A percentile compares a stretch with the other conserved stretches of the same genome.
Evolutionary conservation across 2,888 invertebrate species (phyloP).

Genomic region (Nomada goodeniana): DNA sequence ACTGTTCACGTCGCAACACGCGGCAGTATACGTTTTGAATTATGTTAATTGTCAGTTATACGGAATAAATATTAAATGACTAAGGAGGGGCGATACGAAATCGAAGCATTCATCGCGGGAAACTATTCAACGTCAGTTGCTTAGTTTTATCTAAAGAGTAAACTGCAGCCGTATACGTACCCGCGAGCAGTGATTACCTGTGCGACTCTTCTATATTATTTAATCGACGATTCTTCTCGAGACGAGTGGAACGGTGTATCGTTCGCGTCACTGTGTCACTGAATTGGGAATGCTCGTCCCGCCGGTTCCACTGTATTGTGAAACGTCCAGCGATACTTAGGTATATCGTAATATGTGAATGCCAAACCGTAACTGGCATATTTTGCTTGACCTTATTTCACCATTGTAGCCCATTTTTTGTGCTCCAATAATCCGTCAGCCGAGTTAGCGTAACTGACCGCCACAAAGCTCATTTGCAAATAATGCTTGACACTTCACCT

Average conservation of each 20-base stretch:
- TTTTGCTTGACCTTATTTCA: slow-evolving; percentile 14
- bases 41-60: too few relatives aligned
- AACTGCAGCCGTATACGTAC: too few relatives aligned
- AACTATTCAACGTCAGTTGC: too few relatives aligned
- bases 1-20: too few relatives aligned
- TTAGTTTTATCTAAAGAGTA: too few relatives aligned
- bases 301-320: neutral
- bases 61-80: too few relatives aligned
- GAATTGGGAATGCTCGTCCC: neutral
- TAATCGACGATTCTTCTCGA: slow-evolving; percentile 5
- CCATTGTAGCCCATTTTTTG: slow-evolving; percentile 9
- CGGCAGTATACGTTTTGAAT: too few relatives aligned
- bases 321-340: neutral
- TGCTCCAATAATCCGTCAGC: slow-evolving; percentile 8
- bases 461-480: slow-evolving; percentile 16
- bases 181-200: neutral
- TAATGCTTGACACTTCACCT: slow-evolving; percentile 3
- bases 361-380: neutral
- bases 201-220: neutral
- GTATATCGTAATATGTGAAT: neutral
- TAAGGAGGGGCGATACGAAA: too few relatives aligned
- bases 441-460: neutral
- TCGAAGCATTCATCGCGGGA: too few relatives aligned
- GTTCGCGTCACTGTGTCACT: neutral
- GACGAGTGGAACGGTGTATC: neutral